Base-by-base conservation (phyloP, 1,140 invertebrate species). In the Drosophila lowei region DNA sequence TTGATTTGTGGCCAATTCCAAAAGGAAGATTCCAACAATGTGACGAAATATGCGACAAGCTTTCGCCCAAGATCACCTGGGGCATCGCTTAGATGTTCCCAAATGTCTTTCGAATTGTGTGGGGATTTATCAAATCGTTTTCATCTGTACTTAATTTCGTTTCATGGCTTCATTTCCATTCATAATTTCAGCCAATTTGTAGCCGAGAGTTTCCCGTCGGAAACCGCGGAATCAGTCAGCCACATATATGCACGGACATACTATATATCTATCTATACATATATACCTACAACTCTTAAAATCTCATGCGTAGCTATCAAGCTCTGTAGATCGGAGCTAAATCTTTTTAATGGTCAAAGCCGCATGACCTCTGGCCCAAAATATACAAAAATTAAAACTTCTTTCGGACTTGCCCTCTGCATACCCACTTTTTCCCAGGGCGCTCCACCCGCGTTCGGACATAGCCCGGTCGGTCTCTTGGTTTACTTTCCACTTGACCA, bases 401-500 rank as follows among this genome's bases (percentile, higher is more conserved):
- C 66, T 84, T 60, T 55, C 60, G 50, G 61, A 50, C 54, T 48
- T 57, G 53, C 43, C 18, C 58, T 66, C 73, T 59, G 58, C 59
- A 52, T 65, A 67, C 58, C 61, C 58, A 42, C 52, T 13, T 55
- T 54, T 68, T 68, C 65, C 65, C 65, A 68, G 52, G 65, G 63
- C 56, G 30, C 65, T 55, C 30, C 65, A 67, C 65, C 65, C 65
- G 30, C 64, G 23, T 41, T 34, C 30, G 30, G 30, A 34, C 55
- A 25, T 21, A n/a, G 47, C 48, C 23, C 44, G 61, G 55, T 44
- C 56, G 38, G 49, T 42, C 76, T 88, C 83, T 88, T 83, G 83
- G 83, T 77, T 88, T 76, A 88, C 83, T 88, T 88, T 88, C 83
- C 83, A 88, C 83, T 88, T 88, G 83, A 88, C 83, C 83, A 88